These are phyloP conservation scores for Leptinotarsa rubiginosa DNA, from an alignment of 2,888 invertebrate genomes.

Conservation along the genomic window DNA sequence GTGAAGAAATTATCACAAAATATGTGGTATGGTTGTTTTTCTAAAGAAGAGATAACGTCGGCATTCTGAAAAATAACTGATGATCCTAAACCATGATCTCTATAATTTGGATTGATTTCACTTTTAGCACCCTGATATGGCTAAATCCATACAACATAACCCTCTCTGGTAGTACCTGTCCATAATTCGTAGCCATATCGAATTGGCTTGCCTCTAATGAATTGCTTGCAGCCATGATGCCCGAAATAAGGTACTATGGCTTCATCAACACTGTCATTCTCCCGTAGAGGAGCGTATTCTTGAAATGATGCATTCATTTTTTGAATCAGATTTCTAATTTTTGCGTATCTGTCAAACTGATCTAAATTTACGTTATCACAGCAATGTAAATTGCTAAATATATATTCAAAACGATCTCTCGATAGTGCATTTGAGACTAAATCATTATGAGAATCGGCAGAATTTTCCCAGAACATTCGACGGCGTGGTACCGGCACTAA, in stretches of 20 bases:
- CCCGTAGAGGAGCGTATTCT: constrained; percentile 51
- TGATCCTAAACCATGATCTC: constrained; percentile 41
- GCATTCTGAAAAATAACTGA: constrained; percentile 39
- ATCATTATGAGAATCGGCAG: constrained; percentile 50
- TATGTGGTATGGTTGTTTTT: constrained; percentile 34
- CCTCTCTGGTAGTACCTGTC: constrained; percentile 1
- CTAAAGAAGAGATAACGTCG: constrained; percentile 22
- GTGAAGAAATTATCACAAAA: constrained; percentile 49
- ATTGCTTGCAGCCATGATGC: constrained; percentile 50
- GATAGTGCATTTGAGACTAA: constrained; percentile 51
- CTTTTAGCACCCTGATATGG: constrained; percentile 45
- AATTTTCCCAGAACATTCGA: constrained; percentile 52
- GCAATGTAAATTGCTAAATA: constrained; percentile 54
- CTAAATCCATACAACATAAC: constrained; percentile 42
- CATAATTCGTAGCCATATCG: constrained; percentile 3
- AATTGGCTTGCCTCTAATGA: background rate
- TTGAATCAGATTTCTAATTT: constrained; percentile 51
- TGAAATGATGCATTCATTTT: constrained; percentile 50
- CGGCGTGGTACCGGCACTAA: constrained; percentile 50
- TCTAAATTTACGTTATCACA: constrained; percentile 51
- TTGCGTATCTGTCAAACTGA: constrained; percentile 52
- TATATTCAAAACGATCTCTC: constrained; percentile 53
- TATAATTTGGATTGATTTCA: constrained; percentile 44
- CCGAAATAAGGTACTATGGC: constrained; percentile 60
- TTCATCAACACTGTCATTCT: constrained; percentile 57